Evolutionary conservation across 2,797 vertebrate species (phyloP), one percentile per base, ranked within the genome.

Genomic region (Anguilla pacifica): DNA sequence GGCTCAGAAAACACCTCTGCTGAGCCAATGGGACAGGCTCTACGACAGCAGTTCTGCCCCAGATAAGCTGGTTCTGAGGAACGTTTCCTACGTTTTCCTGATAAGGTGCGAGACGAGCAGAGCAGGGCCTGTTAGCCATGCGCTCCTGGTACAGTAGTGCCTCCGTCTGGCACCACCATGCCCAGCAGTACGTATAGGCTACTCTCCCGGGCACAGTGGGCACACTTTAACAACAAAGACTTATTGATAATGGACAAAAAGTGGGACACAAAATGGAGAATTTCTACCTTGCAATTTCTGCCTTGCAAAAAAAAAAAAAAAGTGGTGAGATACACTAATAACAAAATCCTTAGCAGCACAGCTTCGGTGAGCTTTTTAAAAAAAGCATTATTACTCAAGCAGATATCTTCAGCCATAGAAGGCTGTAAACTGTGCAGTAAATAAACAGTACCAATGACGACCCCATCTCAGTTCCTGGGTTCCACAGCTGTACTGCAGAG

Each of bases 51-150:
- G 64, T 35, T 17, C 51, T n/a, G 43, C 31, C 51, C 43, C 79
- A 31, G 86, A 87, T 87, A 87, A 87, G 74, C 22, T 31, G 49
- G 35, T 81, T 74, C 51, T 43, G 74, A 55, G 39, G 74, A 87
- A 43, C 9, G 28, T 28, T 51, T 74, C 3, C 49, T 46, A 39
- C 22, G 5, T 6, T 81, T 43, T 4, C n/a, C 86, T 82, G 86
- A 87, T 87, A 87, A 59, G 59, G 85, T 25, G 49, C 46, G 49
- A 1, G 28, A 70, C 46, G 5, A 2, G 28, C 10, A 11, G 28
- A 72, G 28, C 28, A 31, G 35, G 15, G 74, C 70, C 6, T n/a
- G 74, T 67, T 3, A 79, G 59, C 51, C 77, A 87, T 28, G 35
- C 31, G 53, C 67, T 53, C 39, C 53, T 9, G 3, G 35, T 3